Evolutionary conservation across 2,888 invertebrate species (phyloP), one percentile per base, ranked within the genome.

Genomic region (Vandiemenella viatica): DNA sequence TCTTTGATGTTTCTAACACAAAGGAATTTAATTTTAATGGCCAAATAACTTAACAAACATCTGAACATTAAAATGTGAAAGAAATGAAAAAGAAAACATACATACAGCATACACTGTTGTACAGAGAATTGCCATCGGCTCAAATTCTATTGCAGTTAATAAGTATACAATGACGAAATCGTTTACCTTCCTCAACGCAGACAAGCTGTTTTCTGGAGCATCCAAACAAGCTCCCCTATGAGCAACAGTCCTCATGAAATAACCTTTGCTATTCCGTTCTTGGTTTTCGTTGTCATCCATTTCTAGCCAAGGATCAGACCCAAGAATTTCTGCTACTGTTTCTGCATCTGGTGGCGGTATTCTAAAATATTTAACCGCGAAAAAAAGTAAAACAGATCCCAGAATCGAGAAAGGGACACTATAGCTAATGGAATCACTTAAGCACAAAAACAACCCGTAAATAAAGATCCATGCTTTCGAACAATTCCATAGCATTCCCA

Each of bases 171-270:
- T n/a, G n/a, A n/a, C n/a, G n/a, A n/a, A n/a, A n/a, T n/a, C n/a
- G n/a, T n/a, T n/a, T n/a, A 81, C 81, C 65, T 77, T 72, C 67
- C 75, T 74, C 58, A 86, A 78, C 1, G 86, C 85, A 48, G 74
- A 73, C 54, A 86, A 62, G 54, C 81, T 85, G 63, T 87, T 87
- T 66, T 87, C 87, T 0, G 87, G 87, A 4, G 81, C 85, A 66
- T 87, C 85, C 40, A 79, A 66, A 2, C 76, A 78, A 10, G 80
- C 83, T 4, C 83, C 86, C 60, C 86, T 72, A 59, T 87, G 87
- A 1, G 82, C 85, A 50, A 83, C 75, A 41, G 80, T 75, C 59
- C 69, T 72, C 58, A 80, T 71, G 56, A 40, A 26, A 37, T 52
- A 52, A 45, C 56, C 57, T 44, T 61, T 60, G 55, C 55, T 56